Base-by-base conservation (phyloP, 2,888 invertebrate species). In the Scaptomyza flava region DNA sequence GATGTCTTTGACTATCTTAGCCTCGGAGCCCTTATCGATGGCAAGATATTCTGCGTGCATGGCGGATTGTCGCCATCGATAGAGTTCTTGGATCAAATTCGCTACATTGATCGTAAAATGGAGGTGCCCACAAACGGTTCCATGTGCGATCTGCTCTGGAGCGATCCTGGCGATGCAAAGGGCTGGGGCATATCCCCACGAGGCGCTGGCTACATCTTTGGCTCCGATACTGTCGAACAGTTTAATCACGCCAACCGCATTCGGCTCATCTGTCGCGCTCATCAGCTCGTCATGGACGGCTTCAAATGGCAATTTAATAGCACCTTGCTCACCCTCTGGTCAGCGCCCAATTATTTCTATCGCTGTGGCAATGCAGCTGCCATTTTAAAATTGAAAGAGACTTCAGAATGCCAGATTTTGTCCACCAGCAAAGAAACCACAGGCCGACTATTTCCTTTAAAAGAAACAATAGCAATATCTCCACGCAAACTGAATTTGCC, bases 361-460 rank as follows among this genome's bases (percentile, higher is more conserved):
- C n/a, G 27, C 0, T 14, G 9, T 45, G n/a, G 9, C 30, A 14
- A 30, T 11, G 2, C n/a, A 0, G n/a, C 6, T 14, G 14, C 7
- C 30, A 17, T 47, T 31, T 30, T 14, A 5, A 1, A 46, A 46
- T 30, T 17, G 5, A 17, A 8, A 2, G 1, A 5, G 20, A 1
- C 36, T 6, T 12, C 2, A n/a, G 3, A n/a, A 6, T n/a, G 5
- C n/a, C 98, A 99, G 91, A 99, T 99, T 92, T 99, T 98, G 81
- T 99, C 96, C 98, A 82, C 98, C 98, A 54, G 97, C 98, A 47
- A 99, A 99, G 93, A 99, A 99, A 91, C 99, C 99, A 12, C 99
- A 99, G 92, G 98, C 99, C 1, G 99, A 99, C 93, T 99, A 99
- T 93, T 43, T 43, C 3, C 42, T 43, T 20, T 42, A 42, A 6